Percentiles rank a stretch among this genome's conserved stretches.
Conservation (phyloP, 2,888 invertebrate genomes). For the Eutolmus rufibarbis region DNA sequence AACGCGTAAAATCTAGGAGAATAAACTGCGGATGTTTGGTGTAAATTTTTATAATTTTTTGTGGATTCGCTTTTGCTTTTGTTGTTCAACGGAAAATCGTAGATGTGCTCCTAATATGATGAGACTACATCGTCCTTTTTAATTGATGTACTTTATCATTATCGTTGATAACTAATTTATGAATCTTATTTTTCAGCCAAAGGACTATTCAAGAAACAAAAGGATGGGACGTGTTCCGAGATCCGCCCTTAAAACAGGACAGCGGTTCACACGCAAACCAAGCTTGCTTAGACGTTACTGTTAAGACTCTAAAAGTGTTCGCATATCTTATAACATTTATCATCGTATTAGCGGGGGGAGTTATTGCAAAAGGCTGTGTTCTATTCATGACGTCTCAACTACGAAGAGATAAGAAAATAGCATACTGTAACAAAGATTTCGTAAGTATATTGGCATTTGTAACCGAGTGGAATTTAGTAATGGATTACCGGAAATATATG, state of each 20-base stretch:
- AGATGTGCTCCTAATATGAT: no score
- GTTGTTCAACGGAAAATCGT: no score
- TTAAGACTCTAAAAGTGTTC: constrained; percentile 82
- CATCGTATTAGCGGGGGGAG: constrained; percentile 84
- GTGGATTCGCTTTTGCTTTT: no score
- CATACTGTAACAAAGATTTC: constrained; percentile 85
- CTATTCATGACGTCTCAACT: constrained; percentile 93
- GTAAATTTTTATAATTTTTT: no score
- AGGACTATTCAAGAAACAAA: constrained; percentile 86
- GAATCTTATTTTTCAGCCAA: constrained; percentile 68
- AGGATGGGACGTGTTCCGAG: constrained; percentile 97
- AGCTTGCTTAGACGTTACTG: constrained; percentile 83
- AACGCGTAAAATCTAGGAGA: no score
- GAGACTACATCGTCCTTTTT: no score
- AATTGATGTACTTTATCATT: no score
- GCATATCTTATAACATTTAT: constrained; percentile 87
- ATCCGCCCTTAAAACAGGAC: constrained; percentile 88
- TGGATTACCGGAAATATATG: neutral
- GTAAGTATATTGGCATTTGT: constrained; percentile 64
- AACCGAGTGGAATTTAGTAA: no score
- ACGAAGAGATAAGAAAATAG: constrained; percentile 75
- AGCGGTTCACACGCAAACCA: constrained; percentile 89
- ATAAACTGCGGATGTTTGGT: no score
- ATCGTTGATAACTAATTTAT: no score
- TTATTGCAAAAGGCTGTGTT: constrained; percentile 86